A percentile compares a stretch with the other conserved stretches of the same genome.
phyloP scores from a whole-genome alignment of 2,113 vertebrate species.

The Proterorhinus semilunaris region DNA sequence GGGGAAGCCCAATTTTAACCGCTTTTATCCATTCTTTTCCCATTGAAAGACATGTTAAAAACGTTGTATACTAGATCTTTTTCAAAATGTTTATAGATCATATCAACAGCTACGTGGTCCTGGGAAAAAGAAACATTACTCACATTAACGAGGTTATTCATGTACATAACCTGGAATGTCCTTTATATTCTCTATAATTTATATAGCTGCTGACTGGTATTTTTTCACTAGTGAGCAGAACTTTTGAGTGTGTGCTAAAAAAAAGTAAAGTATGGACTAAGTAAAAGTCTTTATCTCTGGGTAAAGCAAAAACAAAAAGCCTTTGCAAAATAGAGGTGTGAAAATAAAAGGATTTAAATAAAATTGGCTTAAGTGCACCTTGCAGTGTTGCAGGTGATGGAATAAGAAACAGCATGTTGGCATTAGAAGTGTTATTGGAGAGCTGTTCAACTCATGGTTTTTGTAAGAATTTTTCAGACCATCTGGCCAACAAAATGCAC shows the following conservation, averaged over 20 bases:
- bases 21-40: no score
- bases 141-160: no score
- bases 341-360: neutral
- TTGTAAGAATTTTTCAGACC: slow-evolving; percentile 4
- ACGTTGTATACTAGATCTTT: no score
- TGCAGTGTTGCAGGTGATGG: neutral
- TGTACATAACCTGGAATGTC: no score
- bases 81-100: no score
- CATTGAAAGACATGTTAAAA: no score
- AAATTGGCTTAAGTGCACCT: neutral
- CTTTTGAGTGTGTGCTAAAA: neutral
- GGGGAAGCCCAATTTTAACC: no score
- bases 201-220: no score
- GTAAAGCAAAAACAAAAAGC: neutral
- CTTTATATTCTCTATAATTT: no score
- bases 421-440: slow-evolving; percentile 5
- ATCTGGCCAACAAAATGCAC: slow-evolving; percentile 7
- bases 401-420: slow-evolving; percentile 5
- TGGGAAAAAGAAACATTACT: no score
- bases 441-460: slow-evolving; percentile 8
- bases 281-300: slow-evolving; percentile 7
- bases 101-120: no score
- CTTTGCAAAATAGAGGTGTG: slow-evolving; percentile 2
- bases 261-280: slow-evolving; percentile 31
- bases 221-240: no score